Evolutionary conservation across 2,888 invertebrate genomes (phyloP), one percentile per base, ranked within the genome.

Genomic region (Blastobasis adustella): DNA sequence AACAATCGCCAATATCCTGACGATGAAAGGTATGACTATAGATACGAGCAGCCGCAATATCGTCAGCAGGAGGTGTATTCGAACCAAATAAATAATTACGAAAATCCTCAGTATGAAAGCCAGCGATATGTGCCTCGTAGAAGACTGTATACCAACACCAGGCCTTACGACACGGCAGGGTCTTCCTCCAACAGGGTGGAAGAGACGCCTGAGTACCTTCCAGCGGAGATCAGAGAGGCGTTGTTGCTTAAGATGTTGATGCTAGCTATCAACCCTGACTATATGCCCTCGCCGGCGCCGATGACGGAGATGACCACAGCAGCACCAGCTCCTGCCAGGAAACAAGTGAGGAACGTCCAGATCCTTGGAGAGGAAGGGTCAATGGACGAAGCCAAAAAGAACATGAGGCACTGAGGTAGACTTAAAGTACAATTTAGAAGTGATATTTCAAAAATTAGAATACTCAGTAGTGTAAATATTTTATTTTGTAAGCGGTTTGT

Each of bases 181-280:
- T 74, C 84, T 39, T 76, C 81, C 37, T 77, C 87, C 4, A 87
- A 89, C 54, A 76, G 81, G 37, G 69, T 83, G 10, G 86, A 90
- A 43, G 90, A 90, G 37, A 65, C 73, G 54, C 91, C 91, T 6
- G 92, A 92, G 58, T 92, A 90, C 61, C 73, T 94, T 10, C 94
- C 94, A 9, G 89, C 92, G 0, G 92, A 93, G 53, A 91, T 94
- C 10, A 83, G 94, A 53, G 94, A 94, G 71, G 93, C 93, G 67
- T 76, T 94, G 42, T 75, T 94, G 6, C 71, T 93, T 63, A 90
- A 93, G 65, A 94, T 94, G 94, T 77, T 94, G 39, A 91, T 94
- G 68, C 71, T 94, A 53, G 93, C 93, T 0, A 92, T 94, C 58
- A 92, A 92, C 69, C 91, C 92, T 6, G 91, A 92, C 63, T 84